Conservation (phyloP, 1,140 invertebrate species). For the Dinothrombium tinctorium region DNA sequence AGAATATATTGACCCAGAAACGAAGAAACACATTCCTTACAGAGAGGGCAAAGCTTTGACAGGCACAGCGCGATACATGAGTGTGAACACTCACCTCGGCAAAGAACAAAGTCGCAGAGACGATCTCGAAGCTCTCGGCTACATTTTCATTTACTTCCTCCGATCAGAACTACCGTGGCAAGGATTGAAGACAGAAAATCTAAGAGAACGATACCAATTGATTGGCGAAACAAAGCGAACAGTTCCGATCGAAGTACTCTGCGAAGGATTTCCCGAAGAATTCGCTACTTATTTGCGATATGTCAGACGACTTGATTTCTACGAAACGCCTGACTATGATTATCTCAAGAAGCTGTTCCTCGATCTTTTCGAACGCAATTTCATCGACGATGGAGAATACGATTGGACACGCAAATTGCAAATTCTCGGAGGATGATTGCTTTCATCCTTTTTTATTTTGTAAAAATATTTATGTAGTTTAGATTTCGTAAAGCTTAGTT, state of each 20-base stretch:
- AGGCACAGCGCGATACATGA: slow-evolving; percentile 33
- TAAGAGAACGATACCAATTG: slow-evolving; percentile 98
- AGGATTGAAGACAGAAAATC: slow-evolving; percentile 93
- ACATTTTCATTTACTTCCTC: slow-evolving; percentile 99
- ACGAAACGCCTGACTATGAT: slow-evolving; percentile 34
- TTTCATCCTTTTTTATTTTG: no score
- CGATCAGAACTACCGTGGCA: slow-evolving; percentile 97
- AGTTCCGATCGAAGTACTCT: slow-evolving; percentile 86
- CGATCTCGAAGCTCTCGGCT: slow-evolving; percentile 93
- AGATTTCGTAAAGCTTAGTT: no score
- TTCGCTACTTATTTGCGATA: slow-evolving; percentile 76
- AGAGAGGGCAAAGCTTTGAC: slow-evolving; percentile 36
- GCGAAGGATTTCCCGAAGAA: slow-evolving; percentile 67
- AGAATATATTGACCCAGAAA: slow-evolving; percentile 36
- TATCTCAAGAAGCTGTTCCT: slow-evolving; percentile 27
- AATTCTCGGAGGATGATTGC: no score
- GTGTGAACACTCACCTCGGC: slow-evolving; percentile 35
- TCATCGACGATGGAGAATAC: slow-evolving; percentile 25
- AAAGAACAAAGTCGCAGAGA: slow-evolving; percentile 91
- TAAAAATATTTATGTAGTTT: no score
- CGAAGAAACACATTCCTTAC: slow-evolving; percentile 34
- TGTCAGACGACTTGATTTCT: slow-evolving; percentile 32
- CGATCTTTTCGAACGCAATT: slow-evolving; percentile 25
- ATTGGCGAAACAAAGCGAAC: slow-evolving; percentile 97
- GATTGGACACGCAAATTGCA: no score